A percentile compares a stretch with the other conserved stretches of the same genome.
phyloP scores from a whole-genome alignment of 2,888 invertebrate genomes.

The Volucella bombylans region DNA sequence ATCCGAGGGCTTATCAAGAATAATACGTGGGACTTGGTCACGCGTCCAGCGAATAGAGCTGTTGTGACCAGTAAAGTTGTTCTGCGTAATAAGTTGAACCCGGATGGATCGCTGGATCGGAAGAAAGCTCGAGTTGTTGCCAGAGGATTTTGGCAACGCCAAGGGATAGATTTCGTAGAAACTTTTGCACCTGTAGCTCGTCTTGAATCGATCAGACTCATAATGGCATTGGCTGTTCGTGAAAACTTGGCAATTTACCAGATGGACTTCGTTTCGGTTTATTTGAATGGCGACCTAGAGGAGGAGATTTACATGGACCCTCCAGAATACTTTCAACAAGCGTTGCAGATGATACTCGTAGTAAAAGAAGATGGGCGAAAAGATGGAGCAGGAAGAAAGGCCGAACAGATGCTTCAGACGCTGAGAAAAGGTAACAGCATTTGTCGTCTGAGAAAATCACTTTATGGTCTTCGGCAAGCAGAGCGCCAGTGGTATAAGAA shows the following conservation, averaged over 20 bases:
- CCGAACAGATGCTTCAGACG: constrained; percentile 34
- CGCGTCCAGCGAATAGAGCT: too few species aligned
- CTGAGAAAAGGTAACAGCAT: constrained; percentile 21
- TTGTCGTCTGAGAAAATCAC: constrained; percentile 27
- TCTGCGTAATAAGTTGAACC: too few species aligned
- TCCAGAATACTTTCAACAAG: constrained; percentile 39
- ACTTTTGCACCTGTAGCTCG: too few species aligned
- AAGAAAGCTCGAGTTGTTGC: too few species aligned
- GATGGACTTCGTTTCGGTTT: not conserved
- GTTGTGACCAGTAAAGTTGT: too few species aligned
- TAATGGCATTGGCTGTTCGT: too few species aligned
- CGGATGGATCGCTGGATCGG: not conserved
- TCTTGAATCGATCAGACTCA: too few species aligned
- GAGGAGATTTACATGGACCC: constrained; percentile 55
- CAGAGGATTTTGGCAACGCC: too few species aligned
- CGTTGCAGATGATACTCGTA: constrained; percentile 29
- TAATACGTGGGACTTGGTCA: too few species aligned
- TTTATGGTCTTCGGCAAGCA: constrained; percentile 37
- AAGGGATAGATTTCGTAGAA: too few species aligned
- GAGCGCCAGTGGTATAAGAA: constrained; percentile 33
- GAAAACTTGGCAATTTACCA: too few species aligned
- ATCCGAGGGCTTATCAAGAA: too few species aligned
- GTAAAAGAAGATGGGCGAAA: constrained; percentile 3
- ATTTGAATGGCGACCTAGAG: constrained; percentile 38
- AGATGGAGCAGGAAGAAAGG: constrained; percentile 15